Base-by-base conservation (phyloP, 2,888 invertebrate species). In the Ophonus ardosiacus region DNA sequence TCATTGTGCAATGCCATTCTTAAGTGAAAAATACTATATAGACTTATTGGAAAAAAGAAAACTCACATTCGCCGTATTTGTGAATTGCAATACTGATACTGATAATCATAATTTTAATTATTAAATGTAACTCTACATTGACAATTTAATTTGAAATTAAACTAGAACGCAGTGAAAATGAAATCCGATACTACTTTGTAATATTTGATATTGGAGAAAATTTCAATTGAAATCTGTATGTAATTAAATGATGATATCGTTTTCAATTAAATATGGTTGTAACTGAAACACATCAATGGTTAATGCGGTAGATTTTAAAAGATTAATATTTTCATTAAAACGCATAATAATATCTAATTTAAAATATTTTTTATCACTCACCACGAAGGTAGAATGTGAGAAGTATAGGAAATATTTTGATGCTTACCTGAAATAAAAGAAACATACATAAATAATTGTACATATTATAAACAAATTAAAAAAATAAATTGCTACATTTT, bases 351-450 rank as follows among this genome's bases (percentile, higher is more conserved):
- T 59, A 4, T 56, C 56, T 13, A 56, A 56, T 56, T 31, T 31
- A 17, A 59, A 59, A 59, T 59, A 59, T 59, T 59, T 18, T 59
- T 10, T 59, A n/a, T 63, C 24, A 24, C 63, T 63, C 24, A 63
- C 63, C 63, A 63, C 5, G 24, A 24, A 24, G 24, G 2, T 7
- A 17, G n/a, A 24, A 21, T 63, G 18, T 21, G 2, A 10, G 21
- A 24, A 10, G 8, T 10, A 63, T 13, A 13, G 13, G 7, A 21
- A 17, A 3, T 59, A 10, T 13, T 13, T 8, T 63, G 21, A 24
- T 2, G 8, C 63, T 63, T 63, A 63, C 63, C 63, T 63, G 13
- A 7, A 63, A 63, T 24, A 63, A 63, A 63, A 63, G 24, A 63
- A 10, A 63, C 5, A 63, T 24, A 24, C 7, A 24, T 63, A 18